Evolutionary conservation across 2,888 invertebrate genomes (phyloP), one percentile per base, ranked within the genome.

Genomic region (Fragum whitleyi): DNA sequence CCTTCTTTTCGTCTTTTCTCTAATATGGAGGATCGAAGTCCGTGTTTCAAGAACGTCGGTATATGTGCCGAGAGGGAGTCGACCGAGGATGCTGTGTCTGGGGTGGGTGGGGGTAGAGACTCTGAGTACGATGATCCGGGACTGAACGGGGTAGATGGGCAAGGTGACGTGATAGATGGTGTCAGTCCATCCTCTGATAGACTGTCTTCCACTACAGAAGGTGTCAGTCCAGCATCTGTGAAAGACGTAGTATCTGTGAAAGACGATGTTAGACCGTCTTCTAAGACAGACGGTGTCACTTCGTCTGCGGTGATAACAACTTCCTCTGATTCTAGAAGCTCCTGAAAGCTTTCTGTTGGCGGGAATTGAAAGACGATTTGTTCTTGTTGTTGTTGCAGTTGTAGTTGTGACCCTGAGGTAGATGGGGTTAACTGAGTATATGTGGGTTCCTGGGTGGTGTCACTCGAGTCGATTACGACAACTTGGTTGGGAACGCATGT

Each of bases 11-110:
- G 74, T 1, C 91, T 74, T 61, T 90, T 85, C 3, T 84, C 82
- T 75, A 88, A 87, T 67, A 92, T 91, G 26, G 86, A 84, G 47
- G 77, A 84, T 55, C 88, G 87, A 14, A 92, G 77, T 59, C 89
- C 89, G 55, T 92, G 91, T 19, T 90, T 80, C 28, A 90, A 79
- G 1, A 83, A 80, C 1, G 85, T 84, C 14, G 86, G 68, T 16
- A 75, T 77, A n/a, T 84, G 53, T 47, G 79, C 47, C 23, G 65
- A 51, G 1, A 53, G 28, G 2, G 74, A 76, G 23, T 61, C 39
- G 0, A 67, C 55, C 5, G 77, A 69, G 7, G 72, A 73, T 0
- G 77, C 77, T 0, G 85, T 77, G 73, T 77, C 77, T 5, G 81
- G 79, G 11, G 81, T 79, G 14, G 65, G 68, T 14, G 79, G 78